These are phyloP conservation scores for Carlito syrichta DNA, from an alignment of 2,113 vertebrate species.

Conservation along the genomic window DNA sequence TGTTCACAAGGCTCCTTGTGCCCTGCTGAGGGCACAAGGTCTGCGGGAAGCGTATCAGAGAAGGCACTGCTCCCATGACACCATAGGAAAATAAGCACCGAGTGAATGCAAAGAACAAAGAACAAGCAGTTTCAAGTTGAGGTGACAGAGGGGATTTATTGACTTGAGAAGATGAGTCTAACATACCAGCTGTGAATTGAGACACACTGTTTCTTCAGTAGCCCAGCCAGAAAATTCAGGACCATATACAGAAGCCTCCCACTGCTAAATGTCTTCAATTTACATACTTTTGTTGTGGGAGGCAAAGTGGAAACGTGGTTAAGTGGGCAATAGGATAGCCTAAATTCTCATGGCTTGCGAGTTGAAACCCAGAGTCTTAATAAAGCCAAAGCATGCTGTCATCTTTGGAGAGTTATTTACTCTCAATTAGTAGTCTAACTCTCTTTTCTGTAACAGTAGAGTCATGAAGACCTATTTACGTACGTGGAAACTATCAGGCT, in stretches of 20 bases:
- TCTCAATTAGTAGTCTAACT: neutral
- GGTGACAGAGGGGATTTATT: neutral
- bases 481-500: neutral
- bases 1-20: fast-evolving
- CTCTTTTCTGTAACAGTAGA: neutral
- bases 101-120: neutral
- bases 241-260: neutral
- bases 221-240: conserved; percentile 42
- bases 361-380: neutral
- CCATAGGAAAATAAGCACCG: neutral
- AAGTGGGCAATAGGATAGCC: neutral
- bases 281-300: conserved; percentile 4
- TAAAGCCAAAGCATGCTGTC: neutral
- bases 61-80: neutral
- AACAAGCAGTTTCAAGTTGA: neutral
- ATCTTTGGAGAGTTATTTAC: neutral
- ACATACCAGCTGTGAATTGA: conserved; percentile 46
- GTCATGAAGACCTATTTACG: neutral
- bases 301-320: neutral
- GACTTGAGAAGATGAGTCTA: conserved; percentile 19
- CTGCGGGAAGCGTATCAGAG: fast-evolving
- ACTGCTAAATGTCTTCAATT: conserved; percentile 47
- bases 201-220: conserved; percentile 40
- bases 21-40: neutral
- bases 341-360: neutral